Conservation (phyloP, 1,140 invertebrate species). For the Eurosta solidaginis region DNA sequence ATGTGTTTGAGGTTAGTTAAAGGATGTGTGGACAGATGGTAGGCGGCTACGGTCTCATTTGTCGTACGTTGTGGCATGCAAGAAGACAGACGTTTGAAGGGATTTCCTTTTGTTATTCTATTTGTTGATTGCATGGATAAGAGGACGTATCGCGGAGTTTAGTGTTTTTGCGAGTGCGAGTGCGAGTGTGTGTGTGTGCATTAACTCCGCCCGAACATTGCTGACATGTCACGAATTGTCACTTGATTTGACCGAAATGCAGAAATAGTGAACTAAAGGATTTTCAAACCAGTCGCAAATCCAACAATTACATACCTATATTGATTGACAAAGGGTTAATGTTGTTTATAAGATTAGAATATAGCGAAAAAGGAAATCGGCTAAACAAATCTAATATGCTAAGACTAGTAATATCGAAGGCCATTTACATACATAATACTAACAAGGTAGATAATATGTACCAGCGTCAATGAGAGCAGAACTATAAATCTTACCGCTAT, state of each 20-base stretch:
- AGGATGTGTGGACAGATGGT: neutral
- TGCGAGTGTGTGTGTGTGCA: neutral
- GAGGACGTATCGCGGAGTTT: neutral
- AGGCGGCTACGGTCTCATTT: neutral
- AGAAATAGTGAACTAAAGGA: slow-evolving; percentile 29
- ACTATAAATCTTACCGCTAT: no score
- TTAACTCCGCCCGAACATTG: neutral
- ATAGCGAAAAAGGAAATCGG: no score
- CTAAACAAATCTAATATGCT: no score
- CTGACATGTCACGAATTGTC: slow-evolving; percentile 32
- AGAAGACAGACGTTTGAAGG: neutral
- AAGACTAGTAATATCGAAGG: no score
- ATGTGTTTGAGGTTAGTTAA: neutral
- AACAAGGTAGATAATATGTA: no score
- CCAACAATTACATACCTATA: no score
- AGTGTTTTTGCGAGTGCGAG: neutral
- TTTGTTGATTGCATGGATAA: neutral
- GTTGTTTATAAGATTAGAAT: no score
- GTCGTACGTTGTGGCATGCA: neutral
- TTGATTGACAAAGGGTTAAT: no score
- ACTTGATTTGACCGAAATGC: slow-evolving; percentile 35
- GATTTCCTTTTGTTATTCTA: neutral
- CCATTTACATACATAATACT: no score
- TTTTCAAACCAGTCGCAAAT: neutral
- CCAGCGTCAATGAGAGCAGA: no score